These are phyloP conservation scores for Tetraneura akinire DNA, from an alignment of 1,140 invertebrate species.

Conservation along the genomic window DNA sequence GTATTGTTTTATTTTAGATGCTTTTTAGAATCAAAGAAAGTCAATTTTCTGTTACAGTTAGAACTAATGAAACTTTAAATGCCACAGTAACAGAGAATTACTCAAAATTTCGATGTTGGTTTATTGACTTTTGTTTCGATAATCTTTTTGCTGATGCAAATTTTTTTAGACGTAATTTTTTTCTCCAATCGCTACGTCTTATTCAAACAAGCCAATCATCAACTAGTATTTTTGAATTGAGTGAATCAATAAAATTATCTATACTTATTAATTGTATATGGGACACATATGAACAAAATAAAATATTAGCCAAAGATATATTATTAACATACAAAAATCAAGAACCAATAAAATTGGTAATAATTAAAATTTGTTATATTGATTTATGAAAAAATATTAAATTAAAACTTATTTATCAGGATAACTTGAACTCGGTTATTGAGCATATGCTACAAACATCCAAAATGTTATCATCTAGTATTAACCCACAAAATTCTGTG, in stretches of 20 bases:
- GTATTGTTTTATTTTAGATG: conserved; percentile 55
- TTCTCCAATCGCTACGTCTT: conserved; percentile 63
- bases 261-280: conserved; percentile 56
- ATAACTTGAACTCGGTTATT: neutral
- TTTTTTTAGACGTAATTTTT: conserved; percentile 68
- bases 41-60: conserved; percentile 54
- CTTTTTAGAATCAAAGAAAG: conserved; percentile 56
- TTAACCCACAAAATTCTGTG: conserved; percentile 76
- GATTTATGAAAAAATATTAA: neutral
- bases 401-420: conserved; percentile 6
- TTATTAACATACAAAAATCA: conserved; percentile 59
- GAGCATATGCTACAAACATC: conserved; percentile 55
- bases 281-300: conserved; percentile 82
- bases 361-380: neutral
- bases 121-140: conserved; percentile 63
- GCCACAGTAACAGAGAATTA: conserved; percentile 54
- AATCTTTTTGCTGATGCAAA: conserved; percentile 71
- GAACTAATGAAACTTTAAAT: conserved; percentile 50
- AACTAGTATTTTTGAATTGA: conserved; percentile 51
- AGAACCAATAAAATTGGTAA: conserved; percentile 28
- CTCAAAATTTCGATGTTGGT: conserved; percentile 61
- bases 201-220: conserved; percentile 54
- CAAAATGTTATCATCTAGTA: conserved; percentile 67
- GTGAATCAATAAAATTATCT: conserved; percentile 5
- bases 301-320: conserved; percentile 66